These are phyloP conservation scores for Fregata magnificens DNA, from an alignment of 2,113 vertebrate species.

Conservation along the genomic window DNA sequence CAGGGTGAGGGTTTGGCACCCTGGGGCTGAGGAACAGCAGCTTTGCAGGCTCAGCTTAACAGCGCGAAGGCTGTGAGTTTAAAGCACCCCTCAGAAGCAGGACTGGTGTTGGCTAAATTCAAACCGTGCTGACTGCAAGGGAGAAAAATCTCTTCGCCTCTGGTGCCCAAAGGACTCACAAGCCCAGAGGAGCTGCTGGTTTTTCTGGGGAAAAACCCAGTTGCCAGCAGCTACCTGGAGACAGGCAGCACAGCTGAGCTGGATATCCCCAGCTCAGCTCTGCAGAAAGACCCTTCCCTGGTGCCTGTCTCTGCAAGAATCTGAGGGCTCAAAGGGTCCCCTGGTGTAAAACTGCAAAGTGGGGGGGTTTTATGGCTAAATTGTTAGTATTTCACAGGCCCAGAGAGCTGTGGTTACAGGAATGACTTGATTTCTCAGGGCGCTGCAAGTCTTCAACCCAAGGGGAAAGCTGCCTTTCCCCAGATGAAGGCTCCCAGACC, in stretches of 20 bases:
- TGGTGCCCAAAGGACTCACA: rapidly evolving
- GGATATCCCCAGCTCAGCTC: not conserved
- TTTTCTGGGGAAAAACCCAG: not conserved
- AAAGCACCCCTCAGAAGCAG: not conserved
- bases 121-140: not conserved
- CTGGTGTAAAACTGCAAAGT: not conserved
- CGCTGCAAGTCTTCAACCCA: rapidly evolving
- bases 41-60: not conserved
- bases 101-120: not conserved
- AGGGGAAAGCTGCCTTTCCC: not conserved
- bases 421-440: not conserved
- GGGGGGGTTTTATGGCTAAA: not conserved
- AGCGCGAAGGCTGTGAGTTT: not conserved
- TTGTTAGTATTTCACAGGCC: rapidly evolving
- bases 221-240: not conserved
- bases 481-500: not conserved
- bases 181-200: rapidly evolving
- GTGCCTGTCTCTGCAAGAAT: not conserved
- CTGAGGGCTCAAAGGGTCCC: not conserved
- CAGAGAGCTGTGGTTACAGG: not conserved
- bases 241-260: not conserved
- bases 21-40: not conserved
- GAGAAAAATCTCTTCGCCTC: not conserved
- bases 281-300: not conserved
- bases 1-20: not conserved